Base-by-base conservation (phyloP, 2,113 vertebrate species). In the Microcebus tavaratra region DNA sequence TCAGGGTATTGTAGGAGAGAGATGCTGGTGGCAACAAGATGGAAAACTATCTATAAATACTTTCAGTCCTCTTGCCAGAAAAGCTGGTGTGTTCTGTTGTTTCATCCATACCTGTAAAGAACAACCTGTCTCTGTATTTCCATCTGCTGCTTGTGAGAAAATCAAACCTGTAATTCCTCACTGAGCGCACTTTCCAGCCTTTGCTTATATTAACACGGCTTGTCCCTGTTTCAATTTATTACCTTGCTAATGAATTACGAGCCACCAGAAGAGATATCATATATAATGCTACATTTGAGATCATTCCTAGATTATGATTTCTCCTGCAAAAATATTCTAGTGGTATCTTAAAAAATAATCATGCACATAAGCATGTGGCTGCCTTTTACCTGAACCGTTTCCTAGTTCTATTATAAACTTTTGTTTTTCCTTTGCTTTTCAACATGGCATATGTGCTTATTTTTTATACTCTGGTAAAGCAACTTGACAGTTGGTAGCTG, bases 401-500 rank as follows among this genome's bases (percentile, higher is more conserved):
- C 80, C 91, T 97, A 90, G 89, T 92, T 97, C 96, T 96, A 95
- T 96, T 92, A 98, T 96, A 97, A 97, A 96, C 84, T 92, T 97
- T 96, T 98, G 97, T 97, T 98, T 98, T 98, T 96, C 93, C 81
- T 96, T 95, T 95, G 90, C 93, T 97, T 97, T 97, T 97, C 96
- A 93, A 90, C 78, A 55, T 95, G 90, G 65, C 97, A 98, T 98
- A 98, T 98, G 98, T 97, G 97, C 86, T 68, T 97, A 76, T 96
- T 97, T 95, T 97, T 95, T 91, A 94, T 91, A 88, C 84, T 91
- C 95, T 92, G 81, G 97, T 97, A 96, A 97, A 96, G 95, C 92
- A 97, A 94, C 94, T 92, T 96, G 96, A 98, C 98, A 98, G 98
- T 97, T 98, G 98, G 98, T 98, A 96, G 93, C 98, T 98, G 96